These are phyloP conservation scores for Eretmochelys imbricata DNA, from an alignment of 2,113 vertebrate genomes.

Conservation along the genomic window DNA sequence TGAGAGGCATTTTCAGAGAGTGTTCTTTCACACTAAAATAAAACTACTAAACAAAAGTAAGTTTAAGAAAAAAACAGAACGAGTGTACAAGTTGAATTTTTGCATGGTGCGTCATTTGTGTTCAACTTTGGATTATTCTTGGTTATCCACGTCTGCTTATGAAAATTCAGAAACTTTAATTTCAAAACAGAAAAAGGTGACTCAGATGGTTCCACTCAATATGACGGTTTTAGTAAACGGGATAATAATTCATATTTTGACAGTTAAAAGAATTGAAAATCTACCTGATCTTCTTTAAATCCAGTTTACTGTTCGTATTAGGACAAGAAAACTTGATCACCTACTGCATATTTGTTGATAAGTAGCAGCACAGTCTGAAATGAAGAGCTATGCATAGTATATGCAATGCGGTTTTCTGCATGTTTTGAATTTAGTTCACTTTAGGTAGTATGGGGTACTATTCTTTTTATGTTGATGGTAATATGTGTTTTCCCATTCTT, in stretches of 20 bases:
- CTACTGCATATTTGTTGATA: neutral
- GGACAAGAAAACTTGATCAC: neutral
- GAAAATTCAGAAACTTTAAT: neutral
- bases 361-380: neutral
- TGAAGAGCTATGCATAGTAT: neutral
- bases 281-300: neutral
- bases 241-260: neutral
- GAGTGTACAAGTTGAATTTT: neutral
- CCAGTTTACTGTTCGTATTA: rapidly evolving
- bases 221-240: neutral
- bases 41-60: neutral
- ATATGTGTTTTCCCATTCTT: neutral
- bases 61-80: neutral
- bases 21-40: conserved; percentile 18
- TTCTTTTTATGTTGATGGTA: neutral
- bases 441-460: neutral
- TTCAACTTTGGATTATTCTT: neutral
- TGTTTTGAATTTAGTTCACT: neutral
- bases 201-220: neutral
- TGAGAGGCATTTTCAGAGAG: neutral
- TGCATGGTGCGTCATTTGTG: neutral
- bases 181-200: neutral
- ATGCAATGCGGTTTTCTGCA: neutral
- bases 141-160: neutral
- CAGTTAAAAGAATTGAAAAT: neutral